Evolutionary conservation across 2,113 vertebrate species (phyloP).

Genomic region (Hiodon tergisus): DNA sequence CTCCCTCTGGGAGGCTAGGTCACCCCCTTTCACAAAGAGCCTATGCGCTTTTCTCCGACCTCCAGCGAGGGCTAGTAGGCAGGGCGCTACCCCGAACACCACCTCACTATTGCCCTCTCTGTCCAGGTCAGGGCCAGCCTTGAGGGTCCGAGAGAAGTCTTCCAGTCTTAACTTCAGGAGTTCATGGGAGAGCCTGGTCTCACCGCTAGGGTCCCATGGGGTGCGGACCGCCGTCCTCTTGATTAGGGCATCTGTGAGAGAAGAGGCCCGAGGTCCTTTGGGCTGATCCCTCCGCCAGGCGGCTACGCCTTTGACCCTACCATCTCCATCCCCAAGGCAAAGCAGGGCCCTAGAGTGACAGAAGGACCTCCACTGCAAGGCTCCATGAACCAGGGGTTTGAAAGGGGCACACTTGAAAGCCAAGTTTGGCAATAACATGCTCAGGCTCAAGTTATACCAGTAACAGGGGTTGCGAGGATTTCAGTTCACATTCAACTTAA

Average conservation of each 20-base stretch:
- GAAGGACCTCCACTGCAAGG: background rate
- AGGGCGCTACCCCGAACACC: conserved; percentile 76
- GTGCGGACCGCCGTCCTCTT: background rate
- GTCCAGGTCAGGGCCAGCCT: background rate
- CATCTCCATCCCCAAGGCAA: background rate
- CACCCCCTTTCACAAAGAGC: conserved; percentile 67
- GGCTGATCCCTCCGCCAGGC: background rate
- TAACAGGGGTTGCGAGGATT: background rate
- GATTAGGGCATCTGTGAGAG: background rate
- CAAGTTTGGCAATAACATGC: background rate
- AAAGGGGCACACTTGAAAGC: background rate
- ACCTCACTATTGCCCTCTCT: conserved; percentile 48
- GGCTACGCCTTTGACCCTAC: too few species aligned
- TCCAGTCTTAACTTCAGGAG: conserved; percentile 47
- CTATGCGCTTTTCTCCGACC: conserved; percentile 50
- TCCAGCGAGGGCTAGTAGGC: conserved; percentile 69
- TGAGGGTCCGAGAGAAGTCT: conserved; percentile 33
- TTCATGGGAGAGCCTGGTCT: conserved; percentile 48
- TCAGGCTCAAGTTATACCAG: background rate
- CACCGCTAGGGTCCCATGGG: too few species aligned
- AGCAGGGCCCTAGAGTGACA: background rate
- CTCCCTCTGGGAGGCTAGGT: conserved; percentile 26
- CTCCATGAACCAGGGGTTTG: background rate
- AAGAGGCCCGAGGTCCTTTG: background rate
- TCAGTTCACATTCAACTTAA: too few species aligned